Base-by-base conservation (phyloP, 2,888 invertebrate genomes). In the Cacoxenus indagator region DNA sequence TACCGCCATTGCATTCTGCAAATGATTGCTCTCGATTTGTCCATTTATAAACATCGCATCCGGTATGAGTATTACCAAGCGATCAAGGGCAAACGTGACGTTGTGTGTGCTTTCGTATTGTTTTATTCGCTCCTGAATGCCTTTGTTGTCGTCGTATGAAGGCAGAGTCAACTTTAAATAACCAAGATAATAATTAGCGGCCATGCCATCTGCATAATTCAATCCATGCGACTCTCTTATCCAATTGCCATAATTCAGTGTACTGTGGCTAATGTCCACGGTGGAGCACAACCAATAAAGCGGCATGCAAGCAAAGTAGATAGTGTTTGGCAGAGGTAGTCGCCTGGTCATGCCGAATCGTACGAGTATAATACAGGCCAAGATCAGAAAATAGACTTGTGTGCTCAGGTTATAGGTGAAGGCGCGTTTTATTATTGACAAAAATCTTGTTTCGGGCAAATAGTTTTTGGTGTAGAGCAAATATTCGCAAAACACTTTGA, bases 171-270 rank as follows among this genome's bases (percentile, higher is more conserved):
- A 59, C 5, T 84, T 83, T 1, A 87, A 69, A 73, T 84, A 87
- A 0, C 87, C 87, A 73, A 86, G 84, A 37, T 83, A 85, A 55
- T 86, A 87, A 46, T 77, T 87, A 0, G 84, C 81, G 6, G 87
- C 87, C 87, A 87, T 86, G n/a, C 86, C 86, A 4, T 81, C 75
- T 0, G 79, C 86, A 72, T 85, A 87, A 71, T 87, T 87, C n/a
- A 87, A 68, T 0, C 87, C 86, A 65, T 81, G 79, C 0, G 70
- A n/a, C 0, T 78, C 75, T 1, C 87, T 74, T 46, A 87, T 78
- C 74, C 76, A 84, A 46, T 76, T 68, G 0, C 84, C 78, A 69
- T 83, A 78, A 6, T 72, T 73, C 22, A 86, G 70, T 1, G 76
- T 69, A 5, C 78, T 83, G 22, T 76, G 69, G 3, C 67, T 66